Evolutionary conservation across 1,140 invertebrate species (phyloP), one percentile per base, ranked within the genome.

Genomic region (Neuroterus valhalla): DNA sequence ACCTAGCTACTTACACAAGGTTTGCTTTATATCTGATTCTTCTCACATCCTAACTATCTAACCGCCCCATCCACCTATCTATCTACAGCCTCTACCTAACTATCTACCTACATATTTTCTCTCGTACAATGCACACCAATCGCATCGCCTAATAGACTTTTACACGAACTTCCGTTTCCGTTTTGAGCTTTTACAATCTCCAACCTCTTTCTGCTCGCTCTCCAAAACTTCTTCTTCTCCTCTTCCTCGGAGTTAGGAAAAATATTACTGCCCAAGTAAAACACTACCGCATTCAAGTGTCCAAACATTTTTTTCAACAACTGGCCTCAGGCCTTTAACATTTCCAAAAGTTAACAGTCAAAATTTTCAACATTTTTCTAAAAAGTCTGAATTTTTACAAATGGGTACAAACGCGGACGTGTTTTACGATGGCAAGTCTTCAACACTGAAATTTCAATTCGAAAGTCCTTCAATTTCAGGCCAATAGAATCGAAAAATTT

Each of bases 71-170:
- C 55, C 55, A 52, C 44, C 72, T 77, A 76, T 68, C 71, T 74
- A 78, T 55, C 52, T 77, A 76, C 55, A 62, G 55, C 23, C 46
- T 31, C 68, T 69, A 69, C 68, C 45, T 69, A 66, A 55, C 52
- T 71, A 71, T 42, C 23, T n/a, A 62, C 55, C 55, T 31, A 62
- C 21, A 23, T 62, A 62, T 31, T 62, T 62, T 62, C 23, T 62
- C 21, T 62, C 55, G 55, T 62, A 62, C 55, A 62, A 62, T 62
- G 55, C 55, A 62, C 55, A 62, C 31, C 55, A 62, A 31, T 62
- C 31, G 55, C 55, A 23, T 38, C 26, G 31, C 31, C 31, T 26
- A 62, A 62, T 31, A 62, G 55, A 62, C 55, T 38, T 62, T 62
- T 62, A 38, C 26, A 62, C 23, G 23, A 62, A 62, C 21, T 62